Percentiles rank a stretch among this genome's conserved stretches.
phyloP scores from a whole-genome alignment of 2,113 vertebrate species.

The Charadrius vociferus region DNA sequence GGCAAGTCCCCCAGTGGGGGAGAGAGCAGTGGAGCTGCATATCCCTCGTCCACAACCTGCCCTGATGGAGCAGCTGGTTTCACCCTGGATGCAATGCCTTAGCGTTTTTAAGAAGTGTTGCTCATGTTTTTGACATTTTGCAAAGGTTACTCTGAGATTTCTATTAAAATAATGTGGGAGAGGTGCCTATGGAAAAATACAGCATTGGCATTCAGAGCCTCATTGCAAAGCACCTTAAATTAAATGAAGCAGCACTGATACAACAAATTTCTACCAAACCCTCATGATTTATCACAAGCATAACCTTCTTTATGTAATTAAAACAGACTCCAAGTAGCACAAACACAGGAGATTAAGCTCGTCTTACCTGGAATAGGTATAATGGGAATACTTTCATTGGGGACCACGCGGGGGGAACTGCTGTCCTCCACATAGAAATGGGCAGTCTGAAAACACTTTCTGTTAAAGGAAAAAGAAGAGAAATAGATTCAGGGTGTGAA shows the following conservation, averaged over 20 bases:
- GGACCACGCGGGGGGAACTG: constrained; percentile 93
- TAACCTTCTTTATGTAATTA: not conserved
- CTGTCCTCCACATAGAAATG: constrained; percentile 99
- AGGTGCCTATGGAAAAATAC: constrained; percentile 13
- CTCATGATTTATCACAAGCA: not conserved
- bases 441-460: constrained; percentile 98
- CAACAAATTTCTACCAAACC: not conserved
- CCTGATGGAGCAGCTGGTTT: not conserved
- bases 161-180: not conserved
- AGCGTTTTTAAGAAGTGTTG: not conserved
- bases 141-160: constrained; percentile 48
- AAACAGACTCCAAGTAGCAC: not conserved
- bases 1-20: not conserved
- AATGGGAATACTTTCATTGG: constrained; percentile 94
- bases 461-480: constrained; percentile 66
- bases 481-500: not conserved
- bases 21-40: not conserved
- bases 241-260: not conserved
- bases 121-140: constrained; percentile 43
- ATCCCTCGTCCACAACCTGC: not conserved
- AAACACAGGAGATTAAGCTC: not conserved
- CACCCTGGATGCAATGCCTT: not conserved
- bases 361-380: constrained; percentile 94
- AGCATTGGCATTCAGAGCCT: not conserved
- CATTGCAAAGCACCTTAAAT: not conserved